phyloP scores from a whole-genome alignment of 2,797 vertebrate genomes.

The Rallus crepitans region DNA sequence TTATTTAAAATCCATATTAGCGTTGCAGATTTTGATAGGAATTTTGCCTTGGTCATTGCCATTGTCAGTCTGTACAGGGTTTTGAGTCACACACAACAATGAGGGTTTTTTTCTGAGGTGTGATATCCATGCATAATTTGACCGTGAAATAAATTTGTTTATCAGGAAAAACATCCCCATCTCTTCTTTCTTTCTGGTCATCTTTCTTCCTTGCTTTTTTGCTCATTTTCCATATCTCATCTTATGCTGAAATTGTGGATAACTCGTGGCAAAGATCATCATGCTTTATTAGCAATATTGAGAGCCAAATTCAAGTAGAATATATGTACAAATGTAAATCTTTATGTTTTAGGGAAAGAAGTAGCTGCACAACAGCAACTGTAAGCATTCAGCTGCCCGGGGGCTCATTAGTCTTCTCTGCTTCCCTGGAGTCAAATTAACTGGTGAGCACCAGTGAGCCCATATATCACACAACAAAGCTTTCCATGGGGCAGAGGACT shows the following conservation, averaged over 20 bases:
- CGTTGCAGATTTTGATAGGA: neutral
- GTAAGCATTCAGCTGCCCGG: neutral
- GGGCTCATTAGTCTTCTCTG: constrained; percentile 43
- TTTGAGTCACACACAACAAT: rapidly evolving
- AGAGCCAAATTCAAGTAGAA: neutral
- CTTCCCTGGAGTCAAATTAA: constrained; percentile 59
- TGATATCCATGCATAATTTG: neutral
- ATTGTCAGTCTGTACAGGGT: neutral
- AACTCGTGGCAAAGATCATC: neutral
- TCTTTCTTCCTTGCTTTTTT: neutral
- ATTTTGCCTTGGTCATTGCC: neutral
- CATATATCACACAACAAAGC: neutral
- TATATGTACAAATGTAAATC: neutral
- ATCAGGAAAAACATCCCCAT: neutral
- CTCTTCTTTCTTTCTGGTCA: neutral
- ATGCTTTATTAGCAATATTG: neutral
- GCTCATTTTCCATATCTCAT: neutral
- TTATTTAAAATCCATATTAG: neutral
- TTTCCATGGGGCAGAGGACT: neutral
- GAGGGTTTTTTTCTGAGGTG: neutral
- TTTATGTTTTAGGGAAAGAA: neutral
- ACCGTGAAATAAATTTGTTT: neutral
- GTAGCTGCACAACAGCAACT: neutral
- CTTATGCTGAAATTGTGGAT: neutral
- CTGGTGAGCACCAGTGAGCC: neutral